Conservation (phyloP, 1,140 invertebrate genomes). For the Nylanderia fulva region DNA sequence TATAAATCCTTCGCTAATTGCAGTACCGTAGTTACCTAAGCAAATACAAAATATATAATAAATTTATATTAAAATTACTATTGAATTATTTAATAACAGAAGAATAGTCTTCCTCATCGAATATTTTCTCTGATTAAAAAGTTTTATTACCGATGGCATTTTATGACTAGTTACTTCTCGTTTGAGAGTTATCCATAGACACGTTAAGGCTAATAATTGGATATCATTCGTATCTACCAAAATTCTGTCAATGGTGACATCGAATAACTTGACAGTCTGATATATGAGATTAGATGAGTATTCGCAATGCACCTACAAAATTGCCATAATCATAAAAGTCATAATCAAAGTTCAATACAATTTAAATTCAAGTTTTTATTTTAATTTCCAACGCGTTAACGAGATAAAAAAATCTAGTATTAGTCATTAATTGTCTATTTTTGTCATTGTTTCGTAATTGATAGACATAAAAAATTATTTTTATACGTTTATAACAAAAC, state of each 20-base stretch:
- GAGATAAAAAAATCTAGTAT: neutral
- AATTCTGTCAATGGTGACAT: slow-evolving; percentile 65
- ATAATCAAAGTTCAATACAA: neutral
- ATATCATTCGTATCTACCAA: slow-evolving; percentile 18
- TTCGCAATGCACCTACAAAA: slow-evolving; percentile 60
- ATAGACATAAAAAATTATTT: neutral
- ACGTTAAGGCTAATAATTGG: slow-evolving; percentile 69
- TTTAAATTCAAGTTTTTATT: neutral
- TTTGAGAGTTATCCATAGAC: slow-evolving; percentile 77
- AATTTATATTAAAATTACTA: slow-evolving; percentile 23
- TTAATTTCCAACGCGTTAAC: neutral
- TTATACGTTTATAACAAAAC: neutral
- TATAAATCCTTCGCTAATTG: slow-evolving; percentile 57
- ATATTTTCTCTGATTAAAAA: neutral
- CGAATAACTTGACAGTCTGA: slow-evolving; percentile 76
- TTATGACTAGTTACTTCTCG: slow-evolving; percentile 51
- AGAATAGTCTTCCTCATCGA: neutral
- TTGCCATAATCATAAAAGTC: neutral
- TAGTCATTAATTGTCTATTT: neutral
- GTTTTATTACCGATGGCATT: slow-evolving; percentile 70
- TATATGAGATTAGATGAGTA: slow-evolving; percentile 70
- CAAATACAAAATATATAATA: slow-evolving; percentile 13
- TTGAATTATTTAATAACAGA: slow-evolving; percentile 1
- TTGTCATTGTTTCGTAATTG: neutral
- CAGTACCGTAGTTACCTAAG: slow-evolving; percentile 68